Conservation (phyloP, 2,888 invertebrate species). For the Cinara cedri region DNA sequence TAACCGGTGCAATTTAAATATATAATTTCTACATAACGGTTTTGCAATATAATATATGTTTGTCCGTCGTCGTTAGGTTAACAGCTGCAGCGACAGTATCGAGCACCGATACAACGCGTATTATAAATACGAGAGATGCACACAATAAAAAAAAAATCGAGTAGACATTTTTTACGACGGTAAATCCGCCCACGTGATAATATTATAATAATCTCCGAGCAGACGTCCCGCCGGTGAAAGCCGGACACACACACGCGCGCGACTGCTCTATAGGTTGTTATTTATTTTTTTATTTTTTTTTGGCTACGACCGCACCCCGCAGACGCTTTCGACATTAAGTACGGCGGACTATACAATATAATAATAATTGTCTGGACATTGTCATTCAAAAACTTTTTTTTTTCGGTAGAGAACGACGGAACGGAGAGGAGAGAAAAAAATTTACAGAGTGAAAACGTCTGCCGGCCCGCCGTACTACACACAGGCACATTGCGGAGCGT, state of each 20-base stretch:
- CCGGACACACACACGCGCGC: slow-evolving; percentile 40
- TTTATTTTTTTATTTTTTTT: no score
- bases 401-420: not conserved
- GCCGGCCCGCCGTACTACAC: not conserved
- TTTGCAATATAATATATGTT: not conserved
- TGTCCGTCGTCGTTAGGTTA: no score
- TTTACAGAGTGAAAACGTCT: slow-evolving; percentile 47
- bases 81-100: no score
- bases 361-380: slow-evolving; percentile 50
- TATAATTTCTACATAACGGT: not conserved
- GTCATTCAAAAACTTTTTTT: slow-evolving; percentile 35
- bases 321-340: slow-evolving; percentile 50
- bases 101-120: no score
- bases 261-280: slow-evolving; percentile 5
- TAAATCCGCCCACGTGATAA: slow-evolving; percentile 49
- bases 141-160: not conserved
- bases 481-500: not conserved
- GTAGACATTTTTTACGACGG: slow-evolving; percentile 44
- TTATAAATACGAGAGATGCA: not conserved
- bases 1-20: no score
- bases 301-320: slow-evolving; percentile 50
- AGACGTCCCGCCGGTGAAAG: slow-evolving; percentile 53
- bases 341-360: slow-evolving; percentile 1
- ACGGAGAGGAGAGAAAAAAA: slow-evolving; percentile 27
- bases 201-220: not conserved